Base-by-base conservation (phyloP, 2,113 vertebrate species). In the Cavia aperea region DNA sequence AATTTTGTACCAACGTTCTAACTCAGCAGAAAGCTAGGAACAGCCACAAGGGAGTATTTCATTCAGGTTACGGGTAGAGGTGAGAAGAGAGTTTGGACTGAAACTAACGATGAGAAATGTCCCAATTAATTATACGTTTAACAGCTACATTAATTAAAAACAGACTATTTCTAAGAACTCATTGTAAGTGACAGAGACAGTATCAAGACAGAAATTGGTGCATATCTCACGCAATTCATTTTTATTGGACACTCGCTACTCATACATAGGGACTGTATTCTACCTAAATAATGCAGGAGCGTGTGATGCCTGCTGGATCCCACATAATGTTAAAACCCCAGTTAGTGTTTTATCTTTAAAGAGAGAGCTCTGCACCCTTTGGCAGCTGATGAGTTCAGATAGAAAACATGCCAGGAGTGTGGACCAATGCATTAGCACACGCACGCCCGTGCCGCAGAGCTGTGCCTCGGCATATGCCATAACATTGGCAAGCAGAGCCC, bases 401-500 rank as follows among this genome's bases (percentile, higher is more conserved):
- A 97, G 97, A 98, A 98, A 97, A 97, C 97, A 97, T 96, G 97
- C 97, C 97, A 98, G 95, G 93, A 96, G 96, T 96, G 96, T 97
- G 98, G 97, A 97, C 97, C 97, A 73, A 96, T 97, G 97, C 97
- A 98, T 98, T 98, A 97, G 97, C 97, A 95, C 96, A 96, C 96
- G 88, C 95, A 96, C 97, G 94, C 95, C 97, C 97, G 97, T 97
- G 95, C 97, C 96, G 94, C 96, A 97, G 96, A 97, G 95, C 97
- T 97, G 94, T 96, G 97, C 96, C 98, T 97, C 95, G 88, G 97
- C 98, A 97, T 96, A 97, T 98, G 97, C 97, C 98, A 98, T 96
- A 98, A 97, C 97, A 98, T 98, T 98, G 98, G 98, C 98, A 98
- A 97, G 96, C 96, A 96, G 96, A 97, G 96, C 97, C 97, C 96